Percentiles rank a stretch among this genome's conserved stretches.
phyloP scores from a whole-genome alignment of 2,797 vertebrate species.

The Gambusia yucatana region DNA sequence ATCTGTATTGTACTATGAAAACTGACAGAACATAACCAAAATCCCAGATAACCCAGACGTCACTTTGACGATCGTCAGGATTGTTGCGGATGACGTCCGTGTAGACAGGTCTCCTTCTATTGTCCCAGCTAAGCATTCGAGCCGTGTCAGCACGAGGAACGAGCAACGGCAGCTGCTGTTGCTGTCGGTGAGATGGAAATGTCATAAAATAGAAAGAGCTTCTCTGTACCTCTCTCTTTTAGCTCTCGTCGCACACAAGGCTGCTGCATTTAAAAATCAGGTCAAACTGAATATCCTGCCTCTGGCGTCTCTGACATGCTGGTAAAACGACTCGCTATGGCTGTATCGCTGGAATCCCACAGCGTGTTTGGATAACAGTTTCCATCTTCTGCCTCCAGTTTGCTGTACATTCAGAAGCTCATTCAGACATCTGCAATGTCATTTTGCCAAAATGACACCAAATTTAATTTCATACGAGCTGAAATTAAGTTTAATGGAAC shows the following conservation, averaged over 20 bases:
- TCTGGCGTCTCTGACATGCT: conserved; percentile 18
- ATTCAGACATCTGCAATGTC: not conserved
- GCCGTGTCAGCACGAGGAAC: not conserved
- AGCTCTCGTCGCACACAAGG: not conserved
- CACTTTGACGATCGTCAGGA: not conserved
- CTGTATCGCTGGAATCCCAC: conserved; percentile 8
- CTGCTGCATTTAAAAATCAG: conserved; percentile 19
- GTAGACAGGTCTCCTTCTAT: not conserved
- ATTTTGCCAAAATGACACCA: not conserved
- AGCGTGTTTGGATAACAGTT: not conserved
- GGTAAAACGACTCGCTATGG: conserved; percentile 7
- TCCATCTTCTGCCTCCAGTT: not conserved
- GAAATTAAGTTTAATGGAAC: not conserved
- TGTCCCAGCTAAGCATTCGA: conserved; percentile 1
- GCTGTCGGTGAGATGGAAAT: conserved; percentile 10
- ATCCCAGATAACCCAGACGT: not conserved
- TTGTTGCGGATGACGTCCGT: not conserved
- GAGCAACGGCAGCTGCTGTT: conserved; percentile 5
- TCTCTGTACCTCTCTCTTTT: conserved; percentile 13
- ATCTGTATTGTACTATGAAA: not conserved
- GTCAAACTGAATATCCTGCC: conserved; percentile 16
- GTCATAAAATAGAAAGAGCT: conserved; percentile 16
- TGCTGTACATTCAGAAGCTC: not conserved
- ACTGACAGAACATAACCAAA: not conserved
- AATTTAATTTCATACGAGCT: not conserved